Evolutionary conservation across 2,113 vertebrate species (phyloP), one percentile per base, ranked within the genome.

Genomic region (Etia nguti): DNA sequence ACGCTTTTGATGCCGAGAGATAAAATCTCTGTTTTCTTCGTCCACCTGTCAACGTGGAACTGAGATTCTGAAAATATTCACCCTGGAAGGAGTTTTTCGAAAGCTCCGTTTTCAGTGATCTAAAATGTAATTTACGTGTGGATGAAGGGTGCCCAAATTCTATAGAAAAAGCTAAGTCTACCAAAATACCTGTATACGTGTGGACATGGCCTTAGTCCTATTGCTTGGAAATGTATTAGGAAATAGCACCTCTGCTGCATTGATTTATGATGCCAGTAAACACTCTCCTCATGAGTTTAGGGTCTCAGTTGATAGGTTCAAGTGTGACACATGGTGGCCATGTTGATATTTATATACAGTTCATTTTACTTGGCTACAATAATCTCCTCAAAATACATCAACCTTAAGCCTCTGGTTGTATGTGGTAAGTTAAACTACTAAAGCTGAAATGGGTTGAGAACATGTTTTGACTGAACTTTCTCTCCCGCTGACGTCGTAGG

Each of bases 381-480:
- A 50, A 75, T 46, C 41, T 73, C 41, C 15, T 24, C 38, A 43
- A 46, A 73, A 75, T 75, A 31, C 10, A 0, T 5, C 16, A 77
- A 13, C 10, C 46, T n/a, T 31, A 50, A 77, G 46, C 24, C 1
- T 8, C 1, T 31, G 4, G 0, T 50, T 12, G 43, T 31, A 8
- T 48, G 6, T 29, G 18, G 11, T 9, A 29, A 65, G 60, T 65
- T 65, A 65, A 31, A 48, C 70, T 20, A 77, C 43, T 50, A 48
- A 29, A 77, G 48, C 77, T 86, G 36, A 52, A 88, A 82, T 65
- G 34, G 60, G 54, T 57, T 80, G 9, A 36, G 3, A 2, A n/a
- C n/a, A 79, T 26, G 55, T 18, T 65, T 87, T 52, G 15, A 20
- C 77, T 50, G 20, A 56, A 29, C 6, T 3, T 48, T 85, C 34